A percentile compares a stretch with the other conserved stretches of the same genome.
Evolutionary conservation across 1,140 invertebrate genomes (phyloP).

Genomic region (Centruroides vittatus): DNA sequence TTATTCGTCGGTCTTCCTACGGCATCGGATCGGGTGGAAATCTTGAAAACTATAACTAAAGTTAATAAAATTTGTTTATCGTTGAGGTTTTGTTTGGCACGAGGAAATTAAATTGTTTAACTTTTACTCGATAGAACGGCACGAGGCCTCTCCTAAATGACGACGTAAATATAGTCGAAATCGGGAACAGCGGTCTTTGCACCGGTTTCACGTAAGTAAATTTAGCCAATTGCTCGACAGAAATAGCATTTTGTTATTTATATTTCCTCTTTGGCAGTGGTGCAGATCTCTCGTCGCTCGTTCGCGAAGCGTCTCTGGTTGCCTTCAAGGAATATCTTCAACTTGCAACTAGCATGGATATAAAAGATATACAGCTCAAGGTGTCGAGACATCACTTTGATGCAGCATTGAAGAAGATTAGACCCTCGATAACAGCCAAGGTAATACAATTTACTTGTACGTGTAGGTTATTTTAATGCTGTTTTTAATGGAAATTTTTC

Average conservation of each 20-base stretch:
- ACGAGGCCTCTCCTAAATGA: slow-evolving; percentile 53
- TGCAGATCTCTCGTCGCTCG: slow-evolving; percentile 76
- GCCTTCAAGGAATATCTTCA: slow-evolving; percentile 36
- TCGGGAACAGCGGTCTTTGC: slow-evolving; percentile 47
- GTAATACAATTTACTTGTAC: too few relatives aligned
- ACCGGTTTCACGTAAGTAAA: slow-evolving; percentile 51
- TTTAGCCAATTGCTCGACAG: not conserved
- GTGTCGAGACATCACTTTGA: too few relatives aligned
- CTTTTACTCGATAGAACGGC: slow-evolving; percentile 40
- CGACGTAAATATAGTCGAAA: slow-evolving; percentile 58
- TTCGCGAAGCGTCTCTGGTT: slow-evolving; percentile 63
- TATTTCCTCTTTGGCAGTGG: slow-evolving; percentile 38
- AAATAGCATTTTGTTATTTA: not conserved
- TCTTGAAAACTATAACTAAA: slow-evolving; percentile 81
- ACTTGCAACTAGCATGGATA: too few relatives aligned
- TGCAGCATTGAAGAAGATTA: too few relatives aligned
- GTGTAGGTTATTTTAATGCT: too few relatives aligned
- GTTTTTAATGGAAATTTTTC: too few relatives aligned
- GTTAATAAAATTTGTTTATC: not conserved
- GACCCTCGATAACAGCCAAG: too few relatives aligned
- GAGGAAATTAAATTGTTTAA: not conserved
- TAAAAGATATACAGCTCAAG: too few relatives aligned
- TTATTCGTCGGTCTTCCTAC: slow-evolving; percentile 86
- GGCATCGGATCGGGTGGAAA: slow-evolving; percentile 63
- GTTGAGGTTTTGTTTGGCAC: not conserved